Evolutionary conservation across 1,140 invertebrate species (phyloP), one percentile per base, ranked within the genome.

Genomic region (Pogonus chalceus): DNA sequence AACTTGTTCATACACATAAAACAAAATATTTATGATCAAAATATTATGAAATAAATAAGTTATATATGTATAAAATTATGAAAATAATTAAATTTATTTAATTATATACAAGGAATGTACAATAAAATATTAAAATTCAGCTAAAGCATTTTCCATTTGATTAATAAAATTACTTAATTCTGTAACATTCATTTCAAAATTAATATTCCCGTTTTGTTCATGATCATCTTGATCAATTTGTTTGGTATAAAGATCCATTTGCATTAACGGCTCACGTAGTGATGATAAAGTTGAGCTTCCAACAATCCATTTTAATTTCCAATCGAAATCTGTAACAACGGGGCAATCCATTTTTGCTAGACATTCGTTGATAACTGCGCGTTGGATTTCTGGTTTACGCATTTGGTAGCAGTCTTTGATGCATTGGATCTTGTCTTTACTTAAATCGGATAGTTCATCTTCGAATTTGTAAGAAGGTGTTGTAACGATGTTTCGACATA

Each of bases 281-380:
- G 58, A 49, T 20, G 57, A 51, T 35, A 66, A 54, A 24, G 60
- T 64, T 14, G 68, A 69, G 54, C 60, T 65, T 10, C 68, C 68
- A 20, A 68, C 46, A 3, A 69, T 51, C 68, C 66, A 69, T 55
- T 67, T 68, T 24, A 69, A 35, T 54, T 63, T 68, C 68, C 68
- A 69, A 56, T 69, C 66, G 46, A 65, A 59, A 57, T 63, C 65
- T 59, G 66, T 59, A 16, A 68, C 62, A 18, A 69, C 48, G 22
- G 43, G 58, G 43, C 59, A 50, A 49, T 57, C 57, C 47, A 39
- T 57, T 26, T 57, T 55, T 2, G 59, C 4, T 26, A 69, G 49
- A 49, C 56, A 51, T 20, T 62, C 57, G 43, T 60, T 62, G 2
- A 64, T 53, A 12, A 67, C 35, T 23, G 49, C n/a, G 35, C 62